Evolutionary conservation across 1,140 invertebrate genomes (phyloP), one percentile per base, ranked within the genome.

Genomic region (Scaptodrosophila lebanonensis): DNA sequence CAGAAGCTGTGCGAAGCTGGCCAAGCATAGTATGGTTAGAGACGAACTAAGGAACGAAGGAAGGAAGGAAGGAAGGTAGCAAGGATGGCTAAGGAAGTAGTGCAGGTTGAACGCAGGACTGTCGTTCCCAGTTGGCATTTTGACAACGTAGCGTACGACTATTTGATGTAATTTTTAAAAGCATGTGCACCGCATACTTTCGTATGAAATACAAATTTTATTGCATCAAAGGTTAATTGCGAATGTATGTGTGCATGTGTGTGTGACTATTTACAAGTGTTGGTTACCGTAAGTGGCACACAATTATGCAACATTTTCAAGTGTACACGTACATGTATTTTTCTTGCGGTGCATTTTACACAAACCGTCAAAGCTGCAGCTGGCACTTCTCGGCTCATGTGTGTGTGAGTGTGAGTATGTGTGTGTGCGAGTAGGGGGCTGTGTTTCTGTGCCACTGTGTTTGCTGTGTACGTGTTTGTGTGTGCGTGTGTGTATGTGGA

Each of bases 301-400:
- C 60, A 64, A 67, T 67, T 64, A 65, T 54, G 54, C 61, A 54
- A 29, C 27, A 17, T 36, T 52, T 61, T 71, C 48, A 45, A 40
- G 50, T 32, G 42, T 25, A 25, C n/a, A n/a, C n/a, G n/a, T n/a
- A n/a, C n/a, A n/a, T 25, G 22, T 42, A 45, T 60, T 72, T 79
- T 77, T 77, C 63, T 72, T 77, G 67, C 59, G 56, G 48, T 77
- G 67, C 73, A 63, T 32, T 66, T 48, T 40, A 51, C 72, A 64
- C 72, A 52, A 59, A 45, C 62, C 35, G 22, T 27, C 70, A 53
- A 49, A 49, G 58, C 27, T 35, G 33, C 33, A 18, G 20, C 22
- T 5, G 11, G 5, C 47, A 12, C 27, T 33, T 33, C 2, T n/a
- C 9, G 13, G 36, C 47, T 22, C n/a, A 13, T 11, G 17, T 22